Evolutionary conservation across 1,140 invertebrate species (phyloP), one percentile per base, ranked within the genome.

Genomic region (Ruditapes philippinarum): DNA sequence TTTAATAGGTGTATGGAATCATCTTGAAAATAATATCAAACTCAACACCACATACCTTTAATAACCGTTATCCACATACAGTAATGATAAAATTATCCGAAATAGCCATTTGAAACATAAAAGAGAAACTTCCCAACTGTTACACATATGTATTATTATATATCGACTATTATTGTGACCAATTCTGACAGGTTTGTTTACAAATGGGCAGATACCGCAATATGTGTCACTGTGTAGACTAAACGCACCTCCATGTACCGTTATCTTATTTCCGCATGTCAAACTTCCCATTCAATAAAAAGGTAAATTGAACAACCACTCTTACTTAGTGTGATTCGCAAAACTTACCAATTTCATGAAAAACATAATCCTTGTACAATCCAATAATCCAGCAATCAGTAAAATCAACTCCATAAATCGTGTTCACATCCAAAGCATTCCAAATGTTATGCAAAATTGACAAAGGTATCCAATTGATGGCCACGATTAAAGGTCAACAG

Each of bases 391-490:
- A 40, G n/a, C 7, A 70, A 70, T n/a, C 33, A 38, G 19, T 19
- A 5, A 70, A 70, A 70, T 70, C n/a, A 38, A 70, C 33, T 40
- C 33, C 65, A 7, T n/a, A 40, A 40, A 70, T 31, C 28, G 4
- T 42, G 65, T 38, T 70, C 36, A 74, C 22, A 74, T 28, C 70
- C 5, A 74, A 74, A 25, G 70, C 22, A 74, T 74, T 74, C 70
- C 70, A 74, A 74, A 74, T 74, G 40, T 74, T 74, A 74, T 49
- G 40, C 25, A 74, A 74, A 74, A 74, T n/a, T 42, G 38, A 74
- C 70, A 74, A 74, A 28, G 65, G 36, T 74, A 74, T 74, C 70
- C 70, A 74, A 74, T 25, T 74, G 70, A 74, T 62, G 57, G 51
- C 22, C n/a, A 25, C 40, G 38, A 45, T 74, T 45, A 74, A 74